phyloP scores from a whole-genome alignment of 2,888 invertebrate genomes.

The Drosophila monieri region DNA sequence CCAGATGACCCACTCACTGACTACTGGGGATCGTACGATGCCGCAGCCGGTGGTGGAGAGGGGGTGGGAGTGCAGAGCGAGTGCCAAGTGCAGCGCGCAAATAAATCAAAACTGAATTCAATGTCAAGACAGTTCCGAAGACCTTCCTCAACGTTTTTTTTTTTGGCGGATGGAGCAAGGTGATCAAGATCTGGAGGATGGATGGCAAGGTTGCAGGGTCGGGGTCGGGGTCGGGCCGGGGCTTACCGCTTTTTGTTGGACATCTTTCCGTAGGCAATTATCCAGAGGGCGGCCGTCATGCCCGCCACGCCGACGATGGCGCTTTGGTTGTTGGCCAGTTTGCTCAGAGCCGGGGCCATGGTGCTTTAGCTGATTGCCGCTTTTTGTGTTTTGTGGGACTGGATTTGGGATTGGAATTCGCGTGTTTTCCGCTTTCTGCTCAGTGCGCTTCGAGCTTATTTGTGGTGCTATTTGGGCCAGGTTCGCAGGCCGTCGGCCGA shows the following conservation, averaged over 20 bases:
- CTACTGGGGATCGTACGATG: conserved; percentile 50
- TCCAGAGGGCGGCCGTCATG: conserved; percentile 87
- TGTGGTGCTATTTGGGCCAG: neutral
- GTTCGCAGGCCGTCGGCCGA: neutral
- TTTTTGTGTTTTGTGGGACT: neutral
- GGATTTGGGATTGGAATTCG: conserved; percentile 20
- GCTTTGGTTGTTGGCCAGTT: conserved; percentile 87
- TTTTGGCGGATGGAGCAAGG: neutral
- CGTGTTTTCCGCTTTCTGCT: conserved; percentile 25
- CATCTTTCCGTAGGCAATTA: conserved; percentile 85
- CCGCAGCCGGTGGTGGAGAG: conserved; percentile 1
- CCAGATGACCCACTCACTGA: conserved; percentile 42
- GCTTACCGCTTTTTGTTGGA: conserved; percentile 85
- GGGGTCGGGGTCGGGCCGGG: neutral
- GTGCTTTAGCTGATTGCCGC: conserved; percentile 82
- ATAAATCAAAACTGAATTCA: conserved; percentile 52
- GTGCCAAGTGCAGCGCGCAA: conserved; percentile 22
- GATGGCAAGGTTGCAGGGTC: too few species aligned
- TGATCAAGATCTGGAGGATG: too few species aligned
- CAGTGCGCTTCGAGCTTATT: neutral
- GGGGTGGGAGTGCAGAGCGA: conserved; percentile 1
- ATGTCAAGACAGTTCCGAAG: conserved; percentile 55
- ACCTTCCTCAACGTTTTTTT: conserved; percentile 57
- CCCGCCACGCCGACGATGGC: conserved; percentile 87
- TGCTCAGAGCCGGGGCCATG: conserved; percentile 92